Percentiles rank a stretch among this genome's conserved stretches.
phyloP scores from a whole-genome alignment of 2,888 invertebrate genomes.

The Drosophila barbarae region DNA sequence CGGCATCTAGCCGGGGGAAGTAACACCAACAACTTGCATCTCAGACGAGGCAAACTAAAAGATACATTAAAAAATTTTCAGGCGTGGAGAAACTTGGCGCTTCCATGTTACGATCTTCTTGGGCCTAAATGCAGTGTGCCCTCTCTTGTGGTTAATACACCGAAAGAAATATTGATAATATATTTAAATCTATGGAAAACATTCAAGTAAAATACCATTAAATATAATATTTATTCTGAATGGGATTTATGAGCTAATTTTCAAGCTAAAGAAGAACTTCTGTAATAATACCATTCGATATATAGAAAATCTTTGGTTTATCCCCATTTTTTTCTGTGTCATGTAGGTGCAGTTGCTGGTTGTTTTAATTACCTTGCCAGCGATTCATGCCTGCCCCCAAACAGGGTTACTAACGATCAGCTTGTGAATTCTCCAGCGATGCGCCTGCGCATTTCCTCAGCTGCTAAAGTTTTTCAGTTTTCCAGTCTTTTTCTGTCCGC shows the following conservation, averaged over 20 bases:
- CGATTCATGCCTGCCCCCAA: conserved; percentile 55
- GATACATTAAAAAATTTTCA: conserved; percentile 66
- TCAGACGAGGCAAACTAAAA: conserved; percentile 50
- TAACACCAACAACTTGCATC: conserved; percentile 18
- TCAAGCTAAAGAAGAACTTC: not conserved
- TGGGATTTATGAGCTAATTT: accelerated
- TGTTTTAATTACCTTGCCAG: conserved; percentile 63
- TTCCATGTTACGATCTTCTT: conserved; percentile 45
- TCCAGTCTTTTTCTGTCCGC: conserved; percentile 10
- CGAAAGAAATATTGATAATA: not conserved
- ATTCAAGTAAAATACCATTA: not conserved
- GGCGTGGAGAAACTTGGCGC: conserved; percentile 68
- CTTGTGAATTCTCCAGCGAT: conserved; percentile 64
- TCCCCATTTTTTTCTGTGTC: not conserved
- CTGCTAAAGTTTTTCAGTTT: conserved; percentile 16
- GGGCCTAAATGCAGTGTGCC: conserved; percentile 31
- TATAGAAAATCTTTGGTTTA: not conserved
- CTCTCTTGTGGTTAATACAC: conserved; percentile 1
- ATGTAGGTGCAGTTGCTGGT: conserved; percentile 52
- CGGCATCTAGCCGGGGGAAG: conserved; percentile 42
- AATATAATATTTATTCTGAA: not conserved
- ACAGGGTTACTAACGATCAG: conserved; percentile 62
- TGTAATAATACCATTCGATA: too few relatives aligned
- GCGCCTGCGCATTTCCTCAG: conserved; percentile 65
- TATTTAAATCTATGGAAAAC: not conserved